Percentiles rank a stretch among this genome's conserved stretches.
These are phyloP conservation scores for Melanotaenia pygmaea DNA, from an alignment of 2,797 vertebrate genomes.

Conservation along the genomic window DNA sequence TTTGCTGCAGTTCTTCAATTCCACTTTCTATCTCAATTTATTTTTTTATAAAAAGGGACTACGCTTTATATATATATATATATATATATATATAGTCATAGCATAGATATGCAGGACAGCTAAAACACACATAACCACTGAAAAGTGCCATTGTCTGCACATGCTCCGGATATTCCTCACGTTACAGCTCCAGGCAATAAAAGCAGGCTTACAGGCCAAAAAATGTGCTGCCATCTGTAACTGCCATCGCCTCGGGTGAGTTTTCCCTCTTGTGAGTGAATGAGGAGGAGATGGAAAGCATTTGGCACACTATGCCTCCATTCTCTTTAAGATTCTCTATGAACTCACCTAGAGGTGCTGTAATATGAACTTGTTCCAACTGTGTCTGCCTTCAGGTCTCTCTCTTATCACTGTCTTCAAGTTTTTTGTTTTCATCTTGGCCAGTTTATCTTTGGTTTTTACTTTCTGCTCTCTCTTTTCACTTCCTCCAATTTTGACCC, in stretches of 20 bases:
- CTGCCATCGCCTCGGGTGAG: conserved; percentile 60
- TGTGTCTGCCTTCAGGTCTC: conserved; percentile 19
- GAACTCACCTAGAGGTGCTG: conserved; percentile 49
- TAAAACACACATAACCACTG: conserved; percentile 10
- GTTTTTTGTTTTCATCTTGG: conserved; percentile 2
- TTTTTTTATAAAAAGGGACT: too few relatives aligned
- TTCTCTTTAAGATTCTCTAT: conserved; percentile 43
- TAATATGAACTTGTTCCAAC: conserved; percentile 38
- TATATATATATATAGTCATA: background rate
- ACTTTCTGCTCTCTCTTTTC: conserved; percentile 16
- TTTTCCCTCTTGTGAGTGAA: conserved; percentile 50
- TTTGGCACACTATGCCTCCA: conserved; percentile 49
- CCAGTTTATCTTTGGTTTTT: background rate
- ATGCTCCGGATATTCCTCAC: conserved; percentile 66
- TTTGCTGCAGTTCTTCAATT: background rate
- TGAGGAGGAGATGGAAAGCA: conserved; percentile 57
- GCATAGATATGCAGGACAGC: background rate
- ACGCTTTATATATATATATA: too few relatives aligned
- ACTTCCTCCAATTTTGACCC: background rate
- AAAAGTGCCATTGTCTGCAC: conserved; percentile 42
- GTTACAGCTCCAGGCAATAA: conserved; percentile 70
- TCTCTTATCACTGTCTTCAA: conserved; percentile 14
- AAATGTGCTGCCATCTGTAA: conserved; percentile 71
- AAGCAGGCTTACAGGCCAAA: conserved; percentile 62
- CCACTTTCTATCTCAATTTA: too few relatives aligned